phyloP scores from a whole-genome alignment of 2,113 vertebrate genomes.

The Hemicordylus capensis region DNA sequence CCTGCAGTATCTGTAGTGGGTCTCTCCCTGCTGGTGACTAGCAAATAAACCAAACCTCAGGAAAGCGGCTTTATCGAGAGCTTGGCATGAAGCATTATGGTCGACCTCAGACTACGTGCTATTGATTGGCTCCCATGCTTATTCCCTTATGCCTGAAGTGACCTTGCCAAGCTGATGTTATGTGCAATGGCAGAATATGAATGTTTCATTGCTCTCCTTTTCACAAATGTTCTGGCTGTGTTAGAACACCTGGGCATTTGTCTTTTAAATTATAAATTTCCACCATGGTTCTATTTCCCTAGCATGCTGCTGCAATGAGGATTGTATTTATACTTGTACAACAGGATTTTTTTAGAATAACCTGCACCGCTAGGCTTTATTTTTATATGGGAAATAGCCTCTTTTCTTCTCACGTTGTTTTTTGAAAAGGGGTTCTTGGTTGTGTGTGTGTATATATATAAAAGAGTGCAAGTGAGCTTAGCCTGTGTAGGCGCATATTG shows the following conservation, averaged over 20 bases:
- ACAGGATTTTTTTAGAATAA: constrained; percentile 51
- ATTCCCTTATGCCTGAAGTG: constrained; percentile 63
- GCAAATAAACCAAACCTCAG: not conserved
- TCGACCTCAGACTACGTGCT: not conserved
- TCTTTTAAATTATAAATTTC: constrained; percentile 54
- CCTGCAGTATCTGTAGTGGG: rapidly evolving
- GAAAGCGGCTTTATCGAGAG: not conserved
- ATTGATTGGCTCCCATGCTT: not conserved
- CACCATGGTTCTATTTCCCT: constrained; percentile 23
- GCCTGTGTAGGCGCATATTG: constrained; percentile 17
- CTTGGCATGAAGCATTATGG: not conserved
- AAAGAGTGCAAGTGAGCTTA: no score
- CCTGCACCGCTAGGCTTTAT: constrained; percentile 49
- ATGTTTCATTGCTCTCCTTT: constrained; percentile 55
- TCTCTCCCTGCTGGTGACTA: not conserved
- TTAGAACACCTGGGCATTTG: constrained; percentile 54
- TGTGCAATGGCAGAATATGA: constrained; percentile 44
- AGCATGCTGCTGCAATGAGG: constrained; percentile 54
- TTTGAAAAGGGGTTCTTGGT: constrained; percentile 35
- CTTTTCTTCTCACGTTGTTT: constrained; percentile 29
- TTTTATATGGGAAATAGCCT: constrained; percentile 60
- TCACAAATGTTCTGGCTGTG: constrained; percentile 33
- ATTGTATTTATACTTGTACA: constrained; percentile 62
- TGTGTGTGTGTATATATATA: no score
- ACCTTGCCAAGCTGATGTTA: constrained; percentile 59